These are phyloP conservation scores for Cosmia trapezina DNA, from an alignment of 2,888 invertebrate genomes.

Conservation along the genomic window DNA sequence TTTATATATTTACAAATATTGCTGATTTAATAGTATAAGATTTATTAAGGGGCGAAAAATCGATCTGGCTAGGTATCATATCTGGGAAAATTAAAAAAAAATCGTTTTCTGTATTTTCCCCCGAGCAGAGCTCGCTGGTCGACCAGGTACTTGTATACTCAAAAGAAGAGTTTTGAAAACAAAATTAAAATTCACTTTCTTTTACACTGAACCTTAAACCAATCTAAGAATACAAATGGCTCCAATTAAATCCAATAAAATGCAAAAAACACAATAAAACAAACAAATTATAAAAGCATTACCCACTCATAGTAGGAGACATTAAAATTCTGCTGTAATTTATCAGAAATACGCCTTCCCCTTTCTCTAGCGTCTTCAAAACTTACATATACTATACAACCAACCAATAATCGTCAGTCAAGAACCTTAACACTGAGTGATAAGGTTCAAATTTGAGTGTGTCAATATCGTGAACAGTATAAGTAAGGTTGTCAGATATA, in stretches of 20 bases:
- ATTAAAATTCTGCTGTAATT: conserved; percentile 87
- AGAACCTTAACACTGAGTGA: conserved; percentile 45
- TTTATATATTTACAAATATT: no score
- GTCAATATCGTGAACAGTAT: conserved; percentile 37
- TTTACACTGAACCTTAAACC: conserved; percentile 63
- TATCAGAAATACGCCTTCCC: conserved; percentile 84
- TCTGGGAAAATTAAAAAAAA: no score
- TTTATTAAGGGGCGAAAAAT: no score
- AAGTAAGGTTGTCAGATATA: conserved; percentile 72
- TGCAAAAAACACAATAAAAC: conserved; percentile 86
- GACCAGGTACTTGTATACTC: no score
- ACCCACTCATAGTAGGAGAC: conserved; percentile 79
- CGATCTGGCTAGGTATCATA: no score
- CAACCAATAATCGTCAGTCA: conserved; percentile 46
- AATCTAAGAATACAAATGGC: conserved; percentile 75
- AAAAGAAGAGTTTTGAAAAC: neutral
- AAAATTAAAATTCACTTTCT: neutral
- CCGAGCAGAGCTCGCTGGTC: no score
- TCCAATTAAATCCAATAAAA: conserved; percentile 87
- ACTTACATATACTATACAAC: conserved; percentile 27
- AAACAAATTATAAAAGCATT: conserved; percentile 89
- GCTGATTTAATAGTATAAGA: no score
- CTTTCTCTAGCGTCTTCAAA: conserved; percentile 72
- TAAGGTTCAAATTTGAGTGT: conserved; percentile 64
- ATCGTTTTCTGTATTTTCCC: no score